phyloP scores from a whole-genome alignment of 2,113 vertebrate genomes.

The Himantopus leucocephalus region DNA sequence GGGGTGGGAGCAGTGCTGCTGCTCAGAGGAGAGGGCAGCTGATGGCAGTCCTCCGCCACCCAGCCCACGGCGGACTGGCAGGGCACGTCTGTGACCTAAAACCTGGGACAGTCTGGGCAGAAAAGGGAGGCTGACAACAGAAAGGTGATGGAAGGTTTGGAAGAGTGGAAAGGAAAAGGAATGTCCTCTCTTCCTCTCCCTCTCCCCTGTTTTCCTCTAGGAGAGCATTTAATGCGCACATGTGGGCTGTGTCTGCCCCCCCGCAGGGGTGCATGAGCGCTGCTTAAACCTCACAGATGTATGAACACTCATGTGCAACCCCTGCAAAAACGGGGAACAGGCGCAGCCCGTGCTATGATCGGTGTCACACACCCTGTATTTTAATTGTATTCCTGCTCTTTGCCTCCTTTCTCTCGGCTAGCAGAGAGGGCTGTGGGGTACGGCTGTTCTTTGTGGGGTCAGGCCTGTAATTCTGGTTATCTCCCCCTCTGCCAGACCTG shows the following conservation, averaged over 20 bases:
- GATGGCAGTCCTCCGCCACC: background rate
- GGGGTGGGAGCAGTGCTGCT: fast-evolving
- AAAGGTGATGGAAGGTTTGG: background rate
- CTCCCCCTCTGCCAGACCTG: background rate
- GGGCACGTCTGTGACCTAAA: background rate
- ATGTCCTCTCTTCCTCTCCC: background rate
- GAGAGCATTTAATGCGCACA: background rate
- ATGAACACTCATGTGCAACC: fast-evolving
- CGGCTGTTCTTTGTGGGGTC: background rate
- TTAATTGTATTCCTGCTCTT: background rate
- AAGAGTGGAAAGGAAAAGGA: background rate
- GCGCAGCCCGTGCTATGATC: fast-evolving
- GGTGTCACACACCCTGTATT: background rate
- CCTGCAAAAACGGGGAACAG: background rate
- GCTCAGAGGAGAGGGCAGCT: background rate
- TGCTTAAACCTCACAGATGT: background rate
- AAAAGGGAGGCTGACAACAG: background rate
- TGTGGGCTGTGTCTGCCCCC: background rate
- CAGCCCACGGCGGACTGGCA: background rate
- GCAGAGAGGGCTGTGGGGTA: background rate
- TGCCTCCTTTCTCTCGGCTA: background rate
- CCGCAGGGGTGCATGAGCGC: fast-evolving
- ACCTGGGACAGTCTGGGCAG: background rate
- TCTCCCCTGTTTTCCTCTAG: background rate
- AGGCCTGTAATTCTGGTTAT: background rate